phyloP scores from a whole-genome alignment of 2,888 invertebrate species.

The Vanessa cardui region DNA sequence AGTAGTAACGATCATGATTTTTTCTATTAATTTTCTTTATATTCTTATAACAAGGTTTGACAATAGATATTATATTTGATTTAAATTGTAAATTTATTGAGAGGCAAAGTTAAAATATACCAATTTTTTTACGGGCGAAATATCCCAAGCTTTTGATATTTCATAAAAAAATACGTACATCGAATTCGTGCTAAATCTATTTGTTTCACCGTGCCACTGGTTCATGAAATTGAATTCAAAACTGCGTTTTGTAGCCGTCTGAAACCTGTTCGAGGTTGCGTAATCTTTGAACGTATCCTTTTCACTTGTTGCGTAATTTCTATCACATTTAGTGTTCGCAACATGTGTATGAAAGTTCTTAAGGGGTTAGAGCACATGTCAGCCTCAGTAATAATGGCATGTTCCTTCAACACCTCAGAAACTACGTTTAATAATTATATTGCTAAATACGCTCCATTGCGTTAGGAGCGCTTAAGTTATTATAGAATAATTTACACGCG shows the following conservation, averaged over 20 bases:
- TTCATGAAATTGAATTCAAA: constrained; percentile 42
- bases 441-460: constrained; percentile 54
- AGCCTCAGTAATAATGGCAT: constrained; percentile 54
- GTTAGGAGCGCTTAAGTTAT: constrained; percentile 42
- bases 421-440: constrained; percentile 56
- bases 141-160: constrained; percentile 27
- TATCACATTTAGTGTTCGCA: constrained; percentile 43
- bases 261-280: constrained; percentile 37
- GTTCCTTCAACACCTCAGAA: constrained; percentile 53
- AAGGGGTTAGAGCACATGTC: constrained; percentile 48
- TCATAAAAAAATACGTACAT: constrained; percentile 18
- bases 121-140: constrained; percentile 16
- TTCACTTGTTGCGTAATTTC: constrained; percentile 48
- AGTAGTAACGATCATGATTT: too few species aligned
- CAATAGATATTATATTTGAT: too few species aligned
- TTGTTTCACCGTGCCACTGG: constrained; percentile 40
- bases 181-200: constrained; percentile 36
- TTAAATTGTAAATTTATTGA: too few species aligned
- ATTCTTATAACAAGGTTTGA: too few species aligned
- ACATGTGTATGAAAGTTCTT: constrained; percentile 48
- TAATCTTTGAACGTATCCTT: constrained; percentile 41
- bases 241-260: constrained; percentile 38
- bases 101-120: neutral
- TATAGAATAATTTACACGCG: constrained; percentile 18
- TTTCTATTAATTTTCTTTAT: too few species aligned